Percentiles rank a stretch among this genome's conserved stretches.
These are phyloP conservation scores for Hipparchia semele DNA, from an alignment of 2,888 invertebrate species.

Conservation along the genomic window DNA sequence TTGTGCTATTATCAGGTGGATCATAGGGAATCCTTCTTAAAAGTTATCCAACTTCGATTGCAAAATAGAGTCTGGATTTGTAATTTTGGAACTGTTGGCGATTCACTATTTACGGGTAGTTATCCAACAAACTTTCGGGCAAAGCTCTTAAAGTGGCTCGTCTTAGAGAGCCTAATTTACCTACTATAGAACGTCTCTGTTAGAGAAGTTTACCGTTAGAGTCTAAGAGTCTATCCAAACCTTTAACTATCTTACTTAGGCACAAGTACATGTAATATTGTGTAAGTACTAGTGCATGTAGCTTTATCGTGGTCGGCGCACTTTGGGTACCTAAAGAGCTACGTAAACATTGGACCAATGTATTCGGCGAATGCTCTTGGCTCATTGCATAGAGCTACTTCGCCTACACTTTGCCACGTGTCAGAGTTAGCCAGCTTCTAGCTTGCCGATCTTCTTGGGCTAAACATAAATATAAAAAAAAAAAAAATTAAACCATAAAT, in stretches of 20 bases:
- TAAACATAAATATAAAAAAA: too few species aligned
- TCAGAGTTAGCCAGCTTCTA: too few species aligned
- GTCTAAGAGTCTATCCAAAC: neutral
- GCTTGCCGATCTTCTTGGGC: too few species aligned
- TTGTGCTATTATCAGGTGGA: conserved; percentile 61
- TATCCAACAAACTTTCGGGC: neutral
- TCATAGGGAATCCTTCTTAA: conserved; percentile 55
- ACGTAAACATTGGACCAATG: neutral
- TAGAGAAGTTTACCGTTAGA: neutral
- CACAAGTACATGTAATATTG: neutral
- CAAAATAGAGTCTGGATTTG: conserved; percentile 58
- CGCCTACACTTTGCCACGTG: too few species aligned
- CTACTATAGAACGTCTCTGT: neutral
- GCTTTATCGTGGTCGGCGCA: neutral
- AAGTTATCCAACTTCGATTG: conserved; percentile 59
- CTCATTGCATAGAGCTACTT: too few species aligned
- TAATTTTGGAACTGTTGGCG: conserved; percentile 43
- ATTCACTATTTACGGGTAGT: neutral
- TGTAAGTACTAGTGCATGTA: neutral
- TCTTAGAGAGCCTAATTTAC: neutral
- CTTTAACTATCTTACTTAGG: neutral
- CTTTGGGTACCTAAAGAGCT: neutral
- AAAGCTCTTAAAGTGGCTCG: neutral
- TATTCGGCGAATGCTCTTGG: too few species aligned
- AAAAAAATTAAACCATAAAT: too few species aligned